Conservation (phyloP, 2,797 vertebrate genomes). For the Buphagus erythrorhynchus region DNA sequence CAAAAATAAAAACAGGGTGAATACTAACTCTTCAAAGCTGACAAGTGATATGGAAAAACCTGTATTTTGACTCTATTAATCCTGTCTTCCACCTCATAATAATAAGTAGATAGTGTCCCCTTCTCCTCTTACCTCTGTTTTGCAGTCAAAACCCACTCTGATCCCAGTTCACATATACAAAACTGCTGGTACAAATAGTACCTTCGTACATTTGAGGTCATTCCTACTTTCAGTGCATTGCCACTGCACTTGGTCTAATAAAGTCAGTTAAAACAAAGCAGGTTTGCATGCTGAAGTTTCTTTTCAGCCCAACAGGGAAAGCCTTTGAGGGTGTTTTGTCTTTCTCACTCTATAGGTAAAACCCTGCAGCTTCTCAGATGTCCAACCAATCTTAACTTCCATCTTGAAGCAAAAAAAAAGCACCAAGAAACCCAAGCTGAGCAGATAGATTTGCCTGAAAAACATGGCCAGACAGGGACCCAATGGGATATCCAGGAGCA, state of each 20-base stretch:
- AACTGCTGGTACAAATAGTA: background rate
- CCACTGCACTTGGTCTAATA: background rate
- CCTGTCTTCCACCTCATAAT: background rate
- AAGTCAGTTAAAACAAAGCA: slow-evolving; percentile 32
- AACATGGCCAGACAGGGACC: background rate
- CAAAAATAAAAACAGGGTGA: background rate
- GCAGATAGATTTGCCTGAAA: background rate
- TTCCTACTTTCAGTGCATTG: background rate
- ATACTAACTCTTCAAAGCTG: background rate
- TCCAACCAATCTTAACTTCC: background rate
- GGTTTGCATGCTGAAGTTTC: background rate
- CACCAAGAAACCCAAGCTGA: background rate
- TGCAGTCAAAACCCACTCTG: background rate
- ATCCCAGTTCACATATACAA: fast-evolving
- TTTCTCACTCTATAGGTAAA: background rate
- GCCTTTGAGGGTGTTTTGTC: background rate
- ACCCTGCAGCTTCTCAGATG: background rate
- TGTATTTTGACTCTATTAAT: background rate
- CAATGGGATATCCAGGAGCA: background rate
- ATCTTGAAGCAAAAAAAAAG: background rate
- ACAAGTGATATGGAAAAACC: background rate
- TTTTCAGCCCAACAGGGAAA: background rate
- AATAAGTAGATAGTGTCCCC: background rate
- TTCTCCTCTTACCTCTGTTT: background rate
- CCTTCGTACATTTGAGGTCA: background rate